Conservation (phyloP, 2,888 invertebrate species). For the Thymelicus acteon region DNA sequence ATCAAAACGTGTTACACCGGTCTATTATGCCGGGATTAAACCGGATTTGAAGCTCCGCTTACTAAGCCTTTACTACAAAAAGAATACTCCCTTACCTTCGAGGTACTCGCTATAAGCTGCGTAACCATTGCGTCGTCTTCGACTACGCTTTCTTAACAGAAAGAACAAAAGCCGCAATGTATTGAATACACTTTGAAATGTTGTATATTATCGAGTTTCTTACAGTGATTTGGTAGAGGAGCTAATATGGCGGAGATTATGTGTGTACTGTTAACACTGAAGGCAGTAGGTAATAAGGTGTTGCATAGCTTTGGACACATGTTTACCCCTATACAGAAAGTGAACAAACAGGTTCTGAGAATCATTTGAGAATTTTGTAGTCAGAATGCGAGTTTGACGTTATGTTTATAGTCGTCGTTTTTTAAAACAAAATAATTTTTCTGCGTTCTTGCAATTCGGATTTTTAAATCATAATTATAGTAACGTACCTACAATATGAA, state of each 20-base stretch:
- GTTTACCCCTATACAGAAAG: constrained; percentile 1
- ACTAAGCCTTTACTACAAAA: constrained; percentile 13
- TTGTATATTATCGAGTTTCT: not conserved
- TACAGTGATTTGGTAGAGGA: not conserved
- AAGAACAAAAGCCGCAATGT: not conserved
- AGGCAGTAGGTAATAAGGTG: constrained; percentile 21
- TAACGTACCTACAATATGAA: too few relatives aligned
- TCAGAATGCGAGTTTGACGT: too few relatives aligned
- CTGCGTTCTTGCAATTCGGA: too few relatives aligned
- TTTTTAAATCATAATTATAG: too few relatives aligned
- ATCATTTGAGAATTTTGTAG: too few relatives aligned
- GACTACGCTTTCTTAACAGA: not conserved
- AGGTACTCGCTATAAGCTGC: not conserved
- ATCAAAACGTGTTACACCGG: constrained; percentile 11
- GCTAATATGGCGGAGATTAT: constrained; percentile 20
- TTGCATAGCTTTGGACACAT: constrained; percentile 6
- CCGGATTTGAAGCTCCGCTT: constrained; percentile 13
- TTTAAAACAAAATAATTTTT: too few relatives aligned
- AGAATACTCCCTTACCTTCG: not conserved
- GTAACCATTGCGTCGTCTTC: not conserved
- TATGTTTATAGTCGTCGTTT: too few relatives aligned
- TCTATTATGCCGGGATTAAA: constrained; percentile 27
- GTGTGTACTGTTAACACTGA: constrained; percentile 17
- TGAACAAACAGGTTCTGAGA: too few relatives aligned
- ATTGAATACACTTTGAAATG: not conserved